Evolutionary conservation across 2,113 vertebrate genomes (phyloP), one percentile per base, ranked within the genome.

Genomic region (Rhinolophus ferrumequinum): DNA sequence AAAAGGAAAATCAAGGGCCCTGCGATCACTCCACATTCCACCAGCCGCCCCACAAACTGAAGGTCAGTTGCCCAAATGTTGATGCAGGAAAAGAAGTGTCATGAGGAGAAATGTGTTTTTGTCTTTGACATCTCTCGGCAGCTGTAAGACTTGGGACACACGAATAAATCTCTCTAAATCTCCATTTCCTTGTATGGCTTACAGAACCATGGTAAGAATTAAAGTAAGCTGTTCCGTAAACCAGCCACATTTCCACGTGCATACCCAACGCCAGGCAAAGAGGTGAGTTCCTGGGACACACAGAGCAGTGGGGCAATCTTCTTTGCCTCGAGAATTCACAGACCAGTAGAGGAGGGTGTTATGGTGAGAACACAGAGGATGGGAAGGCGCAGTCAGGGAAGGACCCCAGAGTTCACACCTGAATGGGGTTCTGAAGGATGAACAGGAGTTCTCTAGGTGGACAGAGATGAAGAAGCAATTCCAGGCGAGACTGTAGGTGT

Each of bases 361-460:
- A 21, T 24, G 56, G 5, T n/a, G 54, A 28, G 22, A 94, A 28
- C 19, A 33, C 9, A 67, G 62, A 90, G 11, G 22, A 22, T 35
- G 26, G 35, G 6, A 5, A 93, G 2, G 16, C 33, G 18, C 8
- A 33, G 0, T 38, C 62, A 86, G 28, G 10, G 33, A 67, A 72
- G 22, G 24, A 28, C 12, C 66, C 30, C 64, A 75, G 28, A 44
- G 67, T 54, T 62, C 50, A 44, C 2, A 18, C 72, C 58, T 58
- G 24, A 41, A 24, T 38, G 76, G 41, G 58, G 28, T 75, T 56
- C 35, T 62, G 26, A 83, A 84, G 72, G 47, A n/a, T 81, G 38
- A 88, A 72, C 24, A 87, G 70, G 64, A 88, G 89, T 81, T 88
- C 67, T 84, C 52, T n/a, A 44, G 52, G 44, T 19, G 1, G 16